Percentiles rank a stretch among this genome's conserved stretches.
Evolutionary conservation across 2,113 vertebrate species (phyloP).

Genomic region (Ictalurus furcatus): DNA sequence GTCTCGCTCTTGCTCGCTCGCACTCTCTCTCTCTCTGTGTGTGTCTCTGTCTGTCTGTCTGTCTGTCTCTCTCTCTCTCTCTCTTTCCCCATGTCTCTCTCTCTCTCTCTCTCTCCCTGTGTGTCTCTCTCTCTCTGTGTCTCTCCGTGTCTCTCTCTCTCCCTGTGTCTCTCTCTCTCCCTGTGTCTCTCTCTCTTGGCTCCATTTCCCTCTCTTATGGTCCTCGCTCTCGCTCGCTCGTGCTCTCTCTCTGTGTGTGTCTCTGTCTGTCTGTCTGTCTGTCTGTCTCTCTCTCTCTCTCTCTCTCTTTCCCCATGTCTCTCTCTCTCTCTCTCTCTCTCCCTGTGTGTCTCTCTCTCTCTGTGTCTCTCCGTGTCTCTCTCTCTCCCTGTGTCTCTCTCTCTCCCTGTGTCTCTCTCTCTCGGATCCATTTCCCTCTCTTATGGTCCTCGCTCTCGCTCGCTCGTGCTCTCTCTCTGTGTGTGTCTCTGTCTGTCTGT

Average conservation of each 20-base stretch:
- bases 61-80: neutral
- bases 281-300: neutral
- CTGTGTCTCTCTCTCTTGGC: neutral
- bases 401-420: slow-evolving; percentile 12
- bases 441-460: neutral
- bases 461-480: too few species aligned
- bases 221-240: neutral
- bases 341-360: too few species aligned
- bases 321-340: neutral
- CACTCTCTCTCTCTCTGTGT: neutral
- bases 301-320: too few species aligned
- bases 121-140: neutral
- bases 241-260: too few species aligned
- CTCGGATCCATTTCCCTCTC: too few species aligned
- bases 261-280: too few species aligned
- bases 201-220: too few species aligned
- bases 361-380: neutral
- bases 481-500: too few species aligned
- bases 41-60: neutral
- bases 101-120: neutral
- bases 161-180: neutral
- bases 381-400: too few species aligned
- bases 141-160: neutral
- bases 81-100: neutral
- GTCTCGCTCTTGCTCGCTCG: too few species aligned